Conservation (phyloP, 2,888 invertebrate genomes). For the Masnerella sp. region DNA sequence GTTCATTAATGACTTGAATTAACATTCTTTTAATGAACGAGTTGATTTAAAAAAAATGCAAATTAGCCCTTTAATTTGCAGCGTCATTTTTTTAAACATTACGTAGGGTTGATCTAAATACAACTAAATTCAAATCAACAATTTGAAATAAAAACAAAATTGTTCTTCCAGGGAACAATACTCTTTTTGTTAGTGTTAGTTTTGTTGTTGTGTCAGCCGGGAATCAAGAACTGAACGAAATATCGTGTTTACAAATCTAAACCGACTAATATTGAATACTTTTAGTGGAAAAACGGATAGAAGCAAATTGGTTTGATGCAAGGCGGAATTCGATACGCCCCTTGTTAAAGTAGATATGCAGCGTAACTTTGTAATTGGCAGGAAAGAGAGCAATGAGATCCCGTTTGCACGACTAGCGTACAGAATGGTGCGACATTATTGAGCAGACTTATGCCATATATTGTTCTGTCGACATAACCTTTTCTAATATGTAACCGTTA, state of each 20-base stretch:
- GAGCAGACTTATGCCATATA: constrained; percentile 14
- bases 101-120: too few relatives aligned
- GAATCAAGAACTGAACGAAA: constrained; percentile 16
- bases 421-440: neutral
- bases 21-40: too few relatives aligned
- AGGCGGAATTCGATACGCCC: constrained; percentile 26
- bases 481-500: too few relatives aligned
- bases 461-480: too few relatives aligned
- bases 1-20: too few relatives aligned
- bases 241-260: constrained; percentile 31
- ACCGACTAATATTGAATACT: constrained; percentile 39
- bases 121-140: too few relatives aligned
- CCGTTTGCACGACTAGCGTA: constrained; percentile 18
- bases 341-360: constrained; percentile 47
- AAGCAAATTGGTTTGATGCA: constrained; percentile 41
- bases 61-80: too few relatives aligned
- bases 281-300: constrained; percentile 19
- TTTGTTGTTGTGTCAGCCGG: constrained; percentile 10
- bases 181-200: neutral
- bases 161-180: too few relatives aligned
- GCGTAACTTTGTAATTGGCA: constrained; percentile 51
- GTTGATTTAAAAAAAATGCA: too few relatives aligned
- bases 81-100: too few relatives aligned
- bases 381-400: constrained; percentile 31
- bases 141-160: too few relatives aligned